phyloP scores from a whole-genome alignment of 2,888 invertebrate species.

The Rambutsinella grinnellia region DNA sequence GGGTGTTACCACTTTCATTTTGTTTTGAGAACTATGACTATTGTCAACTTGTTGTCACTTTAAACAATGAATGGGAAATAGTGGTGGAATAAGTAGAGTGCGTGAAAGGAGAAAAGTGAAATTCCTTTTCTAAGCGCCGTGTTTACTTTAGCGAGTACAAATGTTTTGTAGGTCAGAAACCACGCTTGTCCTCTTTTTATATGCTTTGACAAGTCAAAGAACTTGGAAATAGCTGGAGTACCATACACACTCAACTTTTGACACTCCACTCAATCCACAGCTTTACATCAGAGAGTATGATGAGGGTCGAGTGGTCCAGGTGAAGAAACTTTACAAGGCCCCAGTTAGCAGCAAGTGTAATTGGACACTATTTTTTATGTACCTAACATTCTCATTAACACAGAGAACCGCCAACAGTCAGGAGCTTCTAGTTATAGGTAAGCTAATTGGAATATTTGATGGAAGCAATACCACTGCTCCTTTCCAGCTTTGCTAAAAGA shows the following conservation, averaged over 20 bases:
- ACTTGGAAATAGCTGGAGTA: background rate
- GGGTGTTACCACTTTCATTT: slow-evolving; percentile 15
- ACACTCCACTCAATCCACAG: background rate
- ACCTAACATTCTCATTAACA: too few relatives aligned
- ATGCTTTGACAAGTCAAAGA: slow-evolving; percentile 5
- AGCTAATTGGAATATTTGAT: too few relatives aligned
- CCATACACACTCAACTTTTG: too few relatives aligned
- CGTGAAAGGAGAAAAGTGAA: slow-evolving; percentile 8
- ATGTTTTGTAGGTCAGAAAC: slow-evolving; percentile 48
- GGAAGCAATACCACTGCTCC: too few relatives aligned
- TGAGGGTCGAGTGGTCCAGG: too few relatives aligned
- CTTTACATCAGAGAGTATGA: background rate
- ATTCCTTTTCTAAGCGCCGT: slow-evolving; percentile 1
- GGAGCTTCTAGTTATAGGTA: too few relatives aligned
- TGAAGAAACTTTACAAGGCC: too few relatives aligned
- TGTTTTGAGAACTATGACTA: background rate
- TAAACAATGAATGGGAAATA: background rate
- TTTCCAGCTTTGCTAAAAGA: too few relatives aligned
- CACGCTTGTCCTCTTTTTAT: slow-evolving; percentile 22
- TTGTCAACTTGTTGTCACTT: background rate
- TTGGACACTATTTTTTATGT: too few relatives aligned
- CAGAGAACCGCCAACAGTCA: too few relatives aligned
- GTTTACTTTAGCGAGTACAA: slow-evolving; percentile 34
- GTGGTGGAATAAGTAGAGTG: background rate
- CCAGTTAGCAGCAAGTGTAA: too few relatives aligned